phyloP scores from a whole-genome alignment of 2,113 vertebrate species.

The Grallaria varia region DNA sequence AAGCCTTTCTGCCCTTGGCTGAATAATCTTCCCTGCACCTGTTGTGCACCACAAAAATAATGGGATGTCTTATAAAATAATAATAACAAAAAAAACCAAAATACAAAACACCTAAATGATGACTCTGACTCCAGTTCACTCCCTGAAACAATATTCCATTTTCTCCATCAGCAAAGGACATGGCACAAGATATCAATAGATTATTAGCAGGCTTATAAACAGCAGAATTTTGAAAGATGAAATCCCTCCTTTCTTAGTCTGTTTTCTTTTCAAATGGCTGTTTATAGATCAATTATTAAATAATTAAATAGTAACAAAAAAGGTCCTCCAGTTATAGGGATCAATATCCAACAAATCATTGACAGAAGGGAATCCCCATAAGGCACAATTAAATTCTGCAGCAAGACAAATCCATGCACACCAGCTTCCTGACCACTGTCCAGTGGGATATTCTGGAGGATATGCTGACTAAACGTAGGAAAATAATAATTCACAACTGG shows the following conservation, averaged over 20 bases:
- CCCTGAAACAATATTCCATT: not conserved
- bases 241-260: not conserved
- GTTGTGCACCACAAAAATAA: not conserved
- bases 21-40: conserved; percentile 1
- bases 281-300: not conserved
- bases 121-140: not conserved
- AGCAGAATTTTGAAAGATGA: not conserved
- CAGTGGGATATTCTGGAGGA: not conserved
- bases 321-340: not conserved
- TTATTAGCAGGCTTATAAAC: not conserved
- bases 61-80: not conserved
- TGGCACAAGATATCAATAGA: not conserved
- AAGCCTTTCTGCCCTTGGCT: not conserved
- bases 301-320: not conserved
- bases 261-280: not conserved
- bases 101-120: rapidly evolving
- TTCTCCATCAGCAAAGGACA: not conserved
- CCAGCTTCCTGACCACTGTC: not conserved
- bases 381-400: conserved; percentile 41
- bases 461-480: not conserved
- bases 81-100: no score
- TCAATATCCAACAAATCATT: conserved; percentile 3
- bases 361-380: conserved; percentile 40
- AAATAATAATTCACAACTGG: not conserved
- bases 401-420: not conserved